Base-by-base conservation (phyloP, 2,888 invertebrate species). In the Synanthedon andrenaeformis region DNA sequence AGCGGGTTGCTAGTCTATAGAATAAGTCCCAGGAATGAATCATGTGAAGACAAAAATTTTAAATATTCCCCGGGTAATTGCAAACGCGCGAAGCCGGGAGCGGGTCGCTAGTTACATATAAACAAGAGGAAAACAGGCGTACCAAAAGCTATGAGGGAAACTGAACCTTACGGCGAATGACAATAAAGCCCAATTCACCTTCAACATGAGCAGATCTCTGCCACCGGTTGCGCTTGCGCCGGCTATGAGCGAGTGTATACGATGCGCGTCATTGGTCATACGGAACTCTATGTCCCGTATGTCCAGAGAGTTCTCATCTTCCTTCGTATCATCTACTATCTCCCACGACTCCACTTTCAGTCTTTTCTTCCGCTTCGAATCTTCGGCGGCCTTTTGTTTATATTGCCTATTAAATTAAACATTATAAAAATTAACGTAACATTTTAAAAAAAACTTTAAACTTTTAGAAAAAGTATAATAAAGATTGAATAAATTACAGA, bases 201-300 rank as follows among this genome's bases (percentile, higher is more conserved):
- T 83, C 41, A 86, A 60, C 73, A 79, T 83, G 5, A 78, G 59
- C 23, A 86, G 68, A 54, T 84, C 83, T 10, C 83, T 58, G 0
- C 83, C 84, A 52, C 84, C 79, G 2, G 73, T 76, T 0, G 86
- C 69, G 42, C 74, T 82, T 0, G 84, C 69, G 0, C 87, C 86
- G 3, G 72, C 75, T 35, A 87, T 80, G 1, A 87, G 62, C 0
- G 77, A 91, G 70, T 92, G 91, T 62, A 96, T 91, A 67, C 94
- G 90, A 6, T 89, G 84, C 3, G 90, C 89, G 75, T 96, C 94
- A 70, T 96, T 92, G 42, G 91, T 92, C 79, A 97, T 89, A 19
- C 95, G 88, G 74, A 97, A 97, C 77, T 97, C 96, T 4, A 97
- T 90, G 69, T 97, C 96, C 53, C 94, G 89, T 63, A 96, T 93